Conservation (phyloP, 2,888 invertebrate genomes). For the Toxonevra muliebris region DNA sequence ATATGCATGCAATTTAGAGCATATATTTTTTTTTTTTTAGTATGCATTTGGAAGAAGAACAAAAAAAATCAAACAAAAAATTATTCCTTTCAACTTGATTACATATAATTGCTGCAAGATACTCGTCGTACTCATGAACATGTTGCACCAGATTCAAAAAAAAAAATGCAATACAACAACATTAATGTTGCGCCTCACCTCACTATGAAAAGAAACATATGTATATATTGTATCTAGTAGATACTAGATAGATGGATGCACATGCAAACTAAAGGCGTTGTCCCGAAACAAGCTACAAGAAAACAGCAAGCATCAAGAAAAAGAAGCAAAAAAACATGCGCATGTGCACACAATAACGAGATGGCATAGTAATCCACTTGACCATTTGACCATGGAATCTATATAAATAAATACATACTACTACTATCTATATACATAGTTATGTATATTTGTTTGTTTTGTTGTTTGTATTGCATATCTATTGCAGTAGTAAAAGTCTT, state of each 20-base stretch:
- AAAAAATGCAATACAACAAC: neutral
- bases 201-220: too few species aligned
- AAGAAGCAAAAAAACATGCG: too few species aligned
- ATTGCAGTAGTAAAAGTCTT: neutral
- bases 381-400: constrained; percentile 56
- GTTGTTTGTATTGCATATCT: too few species aligned
- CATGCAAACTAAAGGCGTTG: neutral
- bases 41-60: too few species aligned
- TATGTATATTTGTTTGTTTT: too few species aligned
- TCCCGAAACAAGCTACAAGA: neutral
- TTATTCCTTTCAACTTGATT: constrained; percentile 1
- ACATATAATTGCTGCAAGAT: neutral
- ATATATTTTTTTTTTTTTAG: too few species aligned
- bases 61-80: neutral
- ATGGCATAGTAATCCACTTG: constrained; percentile 61
- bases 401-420: too few species aligned
- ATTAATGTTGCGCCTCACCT: too few species aligned
- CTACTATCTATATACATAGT: too few species aligned
- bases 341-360: constrained; percentile 10
- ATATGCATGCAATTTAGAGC: too few species aligned
- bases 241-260: neutral
- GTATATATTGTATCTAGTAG: too few species aligned
- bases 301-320: too few species aligned
- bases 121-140: neutral
- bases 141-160: constrained; percentile 2